A percentile compares a stretch with the other conserved stretches of the same genome.
Evolutionary conservation across 2,797 vertebrate species (phyloP).

Genomic region (Eupleurogrammus muticus): DNA sequence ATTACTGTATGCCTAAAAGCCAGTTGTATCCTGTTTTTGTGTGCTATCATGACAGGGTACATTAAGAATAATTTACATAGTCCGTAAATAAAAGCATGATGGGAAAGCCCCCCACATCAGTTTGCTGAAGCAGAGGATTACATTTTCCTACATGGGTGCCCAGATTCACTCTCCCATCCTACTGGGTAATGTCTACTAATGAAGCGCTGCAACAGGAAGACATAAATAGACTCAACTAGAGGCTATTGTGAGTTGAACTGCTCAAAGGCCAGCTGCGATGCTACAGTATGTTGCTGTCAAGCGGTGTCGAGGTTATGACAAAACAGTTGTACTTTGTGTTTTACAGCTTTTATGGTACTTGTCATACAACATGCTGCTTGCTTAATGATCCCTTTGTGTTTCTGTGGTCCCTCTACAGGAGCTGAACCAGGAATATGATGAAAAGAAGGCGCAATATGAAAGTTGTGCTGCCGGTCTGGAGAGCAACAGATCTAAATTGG

Average conservation of each 20-base stretch:
- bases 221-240: slow-evolving; percentile 71
- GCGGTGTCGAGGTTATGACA: slow-evolving; percentile 11
- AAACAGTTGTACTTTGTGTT: slow-evolving; percentile 13
- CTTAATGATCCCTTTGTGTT: slow-evolving; percentile 27
- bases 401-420: slow-evolving; percentile 84
- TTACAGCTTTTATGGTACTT: slow-evolving; percentile 28
- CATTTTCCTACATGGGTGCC: slow-evolving; percentile 77
- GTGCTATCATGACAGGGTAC: slow-evolving; percentile 42
- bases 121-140: slow-evolving; percentile 67
- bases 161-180: slow-evolving; percentile 64
- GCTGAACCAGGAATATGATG: slow-evolving; percentile 90
- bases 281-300: slow-evolving; percentile 32
- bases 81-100: slow-evolving; percentile 66
- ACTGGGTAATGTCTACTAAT: slow-evolving; percentile 62
- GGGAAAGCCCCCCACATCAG: slow-evolving; percentile 68
- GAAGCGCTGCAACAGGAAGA: slow-evolving; percentile 67
- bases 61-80: slow-evolving; percentile 66
- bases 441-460: slow-evolving; percentile 94
- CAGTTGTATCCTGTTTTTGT: slow-evolving; percentile 25
- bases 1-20: slow-evolving; percentile 12
- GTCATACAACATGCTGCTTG: neutral
- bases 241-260: slow-evolving; percentile 48
- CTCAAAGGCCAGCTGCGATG: slow-evolving; percentile 44
- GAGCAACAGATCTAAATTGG: slow-evolving; percentile 92
- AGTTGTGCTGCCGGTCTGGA: slow-evolving; percentile 94